Base-by-base conservation (phyloP, 2,113 vertebrate species). In the Gymnocephalus cernua region DNA sequence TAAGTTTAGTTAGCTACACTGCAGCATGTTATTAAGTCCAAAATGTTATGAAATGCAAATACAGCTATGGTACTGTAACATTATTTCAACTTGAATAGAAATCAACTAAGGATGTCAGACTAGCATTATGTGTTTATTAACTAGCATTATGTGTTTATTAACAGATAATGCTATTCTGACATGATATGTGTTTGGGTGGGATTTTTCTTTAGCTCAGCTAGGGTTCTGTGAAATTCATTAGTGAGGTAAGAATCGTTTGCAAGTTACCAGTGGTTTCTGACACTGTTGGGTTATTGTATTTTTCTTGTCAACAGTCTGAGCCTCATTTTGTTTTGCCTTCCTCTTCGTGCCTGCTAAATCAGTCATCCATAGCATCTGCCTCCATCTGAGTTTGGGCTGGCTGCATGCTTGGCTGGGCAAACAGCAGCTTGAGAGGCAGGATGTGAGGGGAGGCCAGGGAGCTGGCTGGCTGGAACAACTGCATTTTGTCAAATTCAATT, bases 351-450 rank as follows among this genome's bases (percentile, higher is more conserved):
- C 76, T 68, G 70, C 45, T 73, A 79, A 80, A 78, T 74, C 90
- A 86, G 67, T 82, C 88, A 86, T 86, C 81, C 88, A 56, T 51
- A 84, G 77, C 90, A 79, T 88, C 80, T 80, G 86, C 69, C 69
- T 88, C 84, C 78, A 61, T 86, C 82, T 73, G 83, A 84, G 85
- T 85, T 65, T 72, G 82, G 72, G 70, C 85, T 72, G 78, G 48
- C 76, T 77, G 79, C 72, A 90, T 44, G 82, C 90, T 80, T 25
- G 91, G 80, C 87, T 83, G 84, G 85, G 59, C 84, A 79, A 76
- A 89, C 81, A 82, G 88, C 91, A 85, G 76, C 83, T 86, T 75
- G 83, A 86, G 87, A 81, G 69, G 83, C 74, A 84, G 72, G 75
- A 84, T 59, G 74, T n/a, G 69, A 47, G 68, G 64, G 21, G 61